Base-by-base conservation (phyloP, 2,797 vertebrate species). In the Cheirogaleus major region DNA sequence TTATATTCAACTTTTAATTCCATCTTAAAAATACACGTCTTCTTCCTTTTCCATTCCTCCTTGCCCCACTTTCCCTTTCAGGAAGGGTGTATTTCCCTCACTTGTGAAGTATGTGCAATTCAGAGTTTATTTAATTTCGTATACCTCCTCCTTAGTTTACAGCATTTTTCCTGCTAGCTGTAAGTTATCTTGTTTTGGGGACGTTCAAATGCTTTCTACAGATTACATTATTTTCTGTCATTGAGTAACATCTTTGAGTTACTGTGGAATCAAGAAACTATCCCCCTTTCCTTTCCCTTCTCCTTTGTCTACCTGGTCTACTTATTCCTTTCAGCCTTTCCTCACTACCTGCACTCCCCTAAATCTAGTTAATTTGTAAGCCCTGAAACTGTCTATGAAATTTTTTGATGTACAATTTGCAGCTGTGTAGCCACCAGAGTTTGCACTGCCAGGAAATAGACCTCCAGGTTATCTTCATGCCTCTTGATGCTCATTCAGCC, bases 241-340 rank as follows among this genome's bases (percentile, higher is more conserved):
- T 6, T 43, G 43, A 57, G 50, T 91, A 63, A 67, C 23, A 3
- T 81, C 83, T 95, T 93, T 95, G 90, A 95, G 70, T 93, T 95
- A 35, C 57, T 95, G 6, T 82, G 76, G 22, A 95, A 73, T 93
- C 75, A 69, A 43, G 20, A 87, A 85, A 43, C 30, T 61, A 5
- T 45, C 55, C 81, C 73, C 32, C 88, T 93, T 89, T 75, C 18
- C 57, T 91, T 89, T 75, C 17, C 41, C 57, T 93, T 65, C 73
- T 65, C 69, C 76, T 79, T 72, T 89, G 12, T 84, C 4, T 76
- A 15, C 4, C 9, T 17, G 9, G 80, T 86, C 75, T 87, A 12
- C 41, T 12, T 67, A 4, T 84, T 89, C 41, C n/a, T 87, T 72
- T 80, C 22, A 63, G 35, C 17, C 57, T 75, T 86, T 93, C n/a